A percentile compares a stretch with the other conserved stretches of the same genome.
These are phyloP conservation scores for Troides oblongomaculatus DNA, from an alignment of 2,888 invertebrate species.

Conservation along the genomic window DNA sequence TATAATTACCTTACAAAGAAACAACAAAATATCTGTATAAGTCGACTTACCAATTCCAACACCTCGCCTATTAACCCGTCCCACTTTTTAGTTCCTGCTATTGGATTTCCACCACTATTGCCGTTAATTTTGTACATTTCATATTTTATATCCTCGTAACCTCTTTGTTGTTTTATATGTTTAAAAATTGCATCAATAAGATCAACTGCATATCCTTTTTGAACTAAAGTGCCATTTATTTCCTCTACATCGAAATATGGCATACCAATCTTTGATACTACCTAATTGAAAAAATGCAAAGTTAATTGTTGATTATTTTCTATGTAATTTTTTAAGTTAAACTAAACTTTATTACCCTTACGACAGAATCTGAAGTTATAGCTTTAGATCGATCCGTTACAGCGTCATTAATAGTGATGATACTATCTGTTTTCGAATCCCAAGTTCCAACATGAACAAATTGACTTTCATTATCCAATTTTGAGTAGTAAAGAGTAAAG, in stretches of 20 bases:
- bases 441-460: slow-evolving; percentile 78
- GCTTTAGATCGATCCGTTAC: slow-evolving; percentile 55
- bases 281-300: slow-evolving; percentile 69
- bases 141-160: slow-evolving; percentile 73
- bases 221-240: slow-evolving; percentile 61
- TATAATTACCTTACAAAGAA: not conserved
- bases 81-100: slow-evolving; percentile 86
- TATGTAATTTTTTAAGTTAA: not conserved
- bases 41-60: slow-evolving; percentile 83
- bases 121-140: slow-evolving; percentile 84
- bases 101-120: slow-evolving; percentile 83
- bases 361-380: slow-evolving; percentile 72
- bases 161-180: slow-evolving; percentile 46
- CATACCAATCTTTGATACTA: slow-evolving; percentile 68
- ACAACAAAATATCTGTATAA: not conserved
- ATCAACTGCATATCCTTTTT: slow-evolving; percentile 93
- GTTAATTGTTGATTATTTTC: not conserved
- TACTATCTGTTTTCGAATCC: slow-evolving; percentile 65
- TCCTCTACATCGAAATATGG: slow-evolving; percentile 57
- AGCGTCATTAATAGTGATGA: slow-evolving; percentile 45
- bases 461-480: slow-evolving; percentile 73
- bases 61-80: slow-evolving; percentile 87
- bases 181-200: slow-evolving; percentile 86
- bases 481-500: slow-evolving; percentile 81
- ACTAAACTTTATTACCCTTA: slow-evolving; percentile 70